Evolutionary conservation across 2,888 invertebrate species (phyloP), one percentile per base, ranked within the genome.

Genomic region (Monopis laevigella): DNA sequence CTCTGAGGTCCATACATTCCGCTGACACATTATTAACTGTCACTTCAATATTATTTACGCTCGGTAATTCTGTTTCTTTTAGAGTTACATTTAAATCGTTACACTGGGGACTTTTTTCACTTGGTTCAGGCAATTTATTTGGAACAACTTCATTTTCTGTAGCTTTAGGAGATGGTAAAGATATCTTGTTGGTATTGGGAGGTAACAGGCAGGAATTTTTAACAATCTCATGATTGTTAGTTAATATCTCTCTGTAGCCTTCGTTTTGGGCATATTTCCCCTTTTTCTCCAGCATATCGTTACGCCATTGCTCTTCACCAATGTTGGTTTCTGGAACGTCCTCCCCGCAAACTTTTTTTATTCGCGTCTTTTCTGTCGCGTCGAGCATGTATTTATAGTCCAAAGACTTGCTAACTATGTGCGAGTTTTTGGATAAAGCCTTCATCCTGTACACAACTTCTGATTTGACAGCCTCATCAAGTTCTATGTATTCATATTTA

Each of bases 301-400:
- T 85, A 56, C 83, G 75, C 65, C 84, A 84, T 52, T 85, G 85
- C 57, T 84, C 83, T 21, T 19, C 12, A n/a, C n/a, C n/a, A n/a
- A n/a, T n/a, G n/a, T n/a, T n/a, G n/a, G n/a, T n/a, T n/a, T n/a
- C n/a, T n/a, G n/a, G n/a, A n/a, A n/a, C n/a, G 14, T 17, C 13
- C 27, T 19, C 17, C 8, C 13, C 6, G 24, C 12, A 11, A 17
- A 34, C 17, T 8, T 21, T 38, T 49, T 74, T 78, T 55, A 78
- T 82, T 52, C 77, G 66, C 40, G 67, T 55, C 55, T 73, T 78
- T 46, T 55, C 61, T n/a, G n/a, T n/a, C n/a, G n/a, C n/a, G 51
- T 73, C 69, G 46, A 69, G 62, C 21, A 63, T 50, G 3, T 27
- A 43, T 45, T 77, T 73, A 51, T 70, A 71, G 54, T 78, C 73